These are phyloP conservation scores for Nebria salina DNA, from an alignment of 2,888 invertebrate species.

Conservation along the genomic window DNA sequence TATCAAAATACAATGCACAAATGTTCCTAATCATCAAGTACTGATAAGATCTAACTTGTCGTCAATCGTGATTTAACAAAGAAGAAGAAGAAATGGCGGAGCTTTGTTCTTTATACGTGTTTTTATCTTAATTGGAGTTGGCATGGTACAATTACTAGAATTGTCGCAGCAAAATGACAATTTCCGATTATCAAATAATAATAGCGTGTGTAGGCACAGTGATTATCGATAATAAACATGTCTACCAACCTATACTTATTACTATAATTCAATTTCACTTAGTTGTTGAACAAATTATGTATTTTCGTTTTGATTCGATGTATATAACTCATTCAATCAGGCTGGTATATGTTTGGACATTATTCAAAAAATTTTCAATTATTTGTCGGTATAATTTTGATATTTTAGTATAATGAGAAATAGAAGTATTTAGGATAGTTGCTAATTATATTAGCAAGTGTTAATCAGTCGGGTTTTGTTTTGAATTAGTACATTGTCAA, in stretches of 20 bases:
- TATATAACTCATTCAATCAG: no score
- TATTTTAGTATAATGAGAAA: no score
- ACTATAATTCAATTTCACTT: no score
- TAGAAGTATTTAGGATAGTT: no score
- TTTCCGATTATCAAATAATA: background rate
- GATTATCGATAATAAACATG: background rate
- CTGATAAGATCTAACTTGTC: background rate
- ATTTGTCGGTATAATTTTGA: no score
- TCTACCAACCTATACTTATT: background rate
- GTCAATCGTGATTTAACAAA: background rate
- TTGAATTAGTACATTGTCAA: no score
- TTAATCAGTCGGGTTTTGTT: no score
- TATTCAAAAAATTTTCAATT: no score
- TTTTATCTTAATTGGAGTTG: background rate
- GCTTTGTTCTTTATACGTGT: background rate
- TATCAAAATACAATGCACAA: background rate
- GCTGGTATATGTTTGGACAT: no score
- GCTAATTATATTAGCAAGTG: no score
- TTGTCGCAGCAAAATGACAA: background rate
- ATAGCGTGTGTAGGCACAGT: background rate
- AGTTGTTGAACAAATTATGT: background rate
- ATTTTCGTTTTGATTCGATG: background rate
- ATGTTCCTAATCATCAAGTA: background rate
- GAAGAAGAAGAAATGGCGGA: background rate
- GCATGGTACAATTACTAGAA: background rate